Evolutionary conservation across 1,140 invertebrate species (phyloP).

Genomic region (Melanaphis sacchari): DNA sequence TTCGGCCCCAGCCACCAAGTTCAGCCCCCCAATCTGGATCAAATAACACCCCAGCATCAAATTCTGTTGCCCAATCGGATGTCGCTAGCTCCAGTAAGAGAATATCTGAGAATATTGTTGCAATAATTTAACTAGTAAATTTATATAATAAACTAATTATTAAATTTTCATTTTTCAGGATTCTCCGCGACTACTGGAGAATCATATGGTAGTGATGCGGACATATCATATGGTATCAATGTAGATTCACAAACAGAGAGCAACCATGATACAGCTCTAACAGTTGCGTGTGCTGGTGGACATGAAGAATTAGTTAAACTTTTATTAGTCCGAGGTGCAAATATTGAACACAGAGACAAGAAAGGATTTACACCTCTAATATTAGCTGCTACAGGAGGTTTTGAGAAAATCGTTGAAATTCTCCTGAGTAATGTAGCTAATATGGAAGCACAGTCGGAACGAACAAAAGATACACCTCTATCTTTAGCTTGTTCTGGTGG

Average conservation of each 20-base stretch:
- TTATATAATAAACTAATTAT: background rate
- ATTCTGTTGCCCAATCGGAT: slow-evolving; percentile 55
- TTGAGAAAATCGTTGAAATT: slow-evolving; percentile 93
- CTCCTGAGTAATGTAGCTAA: slow-evolving; percentile 91
- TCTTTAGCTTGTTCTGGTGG: slow-evolving; percentile 97
- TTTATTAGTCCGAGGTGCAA: slow-evolving; percentile 85
- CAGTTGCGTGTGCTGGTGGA: slow-evolving; percentile 95
- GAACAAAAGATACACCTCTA: slow-evolving; percentile 97
- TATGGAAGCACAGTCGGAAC: slow-evolving; percentile 97
- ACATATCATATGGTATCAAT: slow-evolving; percentile 69
- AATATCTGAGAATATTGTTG: background rate
- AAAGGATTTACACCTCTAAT: slow-evolving; percentile 99
- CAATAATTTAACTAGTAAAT: background rate
- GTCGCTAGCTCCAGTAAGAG: slow-evolving; percentile 48
- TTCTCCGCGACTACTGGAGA: slow-evolving; percentile 40
- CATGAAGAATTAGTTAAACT: slow-evolving; percentile 95
- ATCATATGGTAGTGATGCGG: slow-evolving; percentile 49
- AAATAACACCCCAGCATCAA: slow-evolving; percentile 45
- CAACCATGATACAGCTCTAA: slow-evolving; percentile 97
- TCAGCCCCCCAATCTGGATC: slow-evolving; percentile 52
- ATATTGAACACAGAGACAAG: slow-evolving; percentile 98
- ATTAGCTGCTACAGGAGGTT: slow-evolving; percentile 94
- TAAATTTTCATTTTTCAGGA: slow-evolving; percentile 24
- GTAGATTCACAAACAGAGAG: slow-evolving; percentile 96
- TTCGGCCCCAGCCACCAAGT: slow-evolving; percentile 51